Evolutionary conservation across 2,888 invertebrate genomes (phyloP), one percentile per base, ranked within the genome.

Genomic region (Drosophila neonasuta): DNA sequence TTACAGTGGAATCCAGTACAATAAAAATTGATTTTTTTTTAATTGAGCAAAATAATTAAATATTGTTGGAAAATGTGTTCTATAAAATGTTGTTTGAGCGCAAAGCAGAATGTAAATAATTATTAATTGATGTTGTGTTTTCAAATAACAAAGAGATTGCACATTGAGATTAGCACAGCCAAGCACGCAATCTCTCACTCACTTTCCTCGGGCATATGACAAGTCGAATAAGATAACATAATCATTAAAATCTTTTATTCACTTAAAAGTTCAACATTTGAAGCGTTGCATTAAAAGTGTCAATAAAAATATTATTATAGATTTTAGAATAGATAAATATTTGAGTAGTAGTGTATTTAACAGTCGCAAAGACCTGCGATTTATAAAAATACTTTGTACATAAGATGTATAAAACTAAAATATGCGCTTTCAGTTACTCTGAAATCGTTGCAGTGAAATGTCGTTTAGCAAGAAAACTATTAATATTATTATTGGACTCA

Each of bases 401-500:
- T n/a, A 7, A 46, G 9, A 3, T 46, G 3, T 9, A 13, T 1
- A 29, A 13, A n/a, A 1, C 20, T 4, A 8, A 10, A 32, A 17
- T 8, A 9, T 30, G 17, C n/a, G 8, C 30, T 0, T 49, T 50
- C 50, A 68, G 68, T 67, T 20, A 41, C 10, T 29, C 8, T n/a
- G 10, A 2, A 20, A 51, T 11, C 50, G 17, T 51, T 36, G 34
- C 3, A 10, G 11, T 36, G 20, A 41, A 29, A 68, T 68, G 69
- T 49, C 34, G 24, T 32, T 34, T 0, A 45, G 1, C 17, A 30
- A 29, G n/a, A 54, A 39, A 15, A 24, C 13, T 13, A 39, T 9
- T 1, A 58, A 68, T 32, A 50, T 68, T 17, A 3, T 8, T 2
- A 29, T 68, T 39, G 32, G 52, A 3, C 44, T 68, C 11, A 3